Conservation (phyloP, 30 jellyfish, hydroid and myxozoan species). For the Clytia hemisphaerica region DNA sequence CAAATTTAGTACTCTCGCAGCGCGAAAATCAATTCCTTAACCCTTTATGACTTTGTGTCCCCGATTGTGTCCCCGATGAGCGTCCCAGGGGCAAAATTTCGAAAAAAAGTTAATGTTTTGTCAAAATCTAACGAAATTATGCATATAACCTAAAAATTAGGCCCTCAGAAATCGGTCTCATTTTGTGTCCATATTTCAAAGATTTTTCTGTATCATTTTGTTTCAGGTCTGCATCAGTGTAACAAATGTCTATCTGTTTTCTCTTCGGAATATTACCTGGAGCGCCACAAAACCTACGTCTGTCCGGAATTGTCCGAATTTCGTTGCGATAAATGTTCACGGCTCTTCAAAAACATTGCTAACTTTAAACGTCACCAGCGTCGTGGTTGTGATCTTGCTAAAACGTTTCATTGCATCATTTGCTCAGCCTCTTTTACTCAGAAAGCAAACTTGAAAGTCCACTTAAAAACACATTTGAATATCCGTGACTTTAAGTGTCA, state of each 20-base stretch:
- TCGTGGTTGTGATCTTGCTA: background rate
- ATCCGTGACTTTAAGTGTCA: background rate
- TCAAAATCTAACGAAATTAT: too few species aligned
- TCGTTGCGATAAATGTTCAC: background rate
- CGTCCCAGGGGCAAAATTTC: too few species aligned
- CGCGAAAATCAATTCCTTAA: too few species aligned
- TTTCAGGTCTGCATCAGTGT: background rate
- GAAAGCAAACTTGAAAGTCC: conserved; percentile 4
- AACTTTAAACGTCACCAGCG: background rate
- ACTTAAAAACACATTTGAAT: conserved; percentile 13
- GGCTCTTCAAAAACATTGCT: background rate
- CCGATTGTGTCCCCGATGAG: too few species aligned
- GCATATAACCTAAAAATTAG: too few species aligned
- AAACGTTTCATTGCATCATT: background rate
- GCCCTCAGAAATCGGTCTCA: background rate
- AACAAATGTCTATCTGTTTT: background rate
- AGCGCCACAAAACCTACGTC: background rate
- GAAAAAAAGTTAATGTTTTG: too few species aligned
- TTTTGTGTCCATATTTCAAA: background rate
- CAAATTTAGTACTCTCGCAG: too few species aligned
- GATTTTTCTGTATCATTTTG: background rate
- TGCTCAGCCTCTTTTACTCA: background rate
- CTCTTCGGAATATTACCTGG: background rate
- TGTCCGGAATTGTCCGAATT: background rate
- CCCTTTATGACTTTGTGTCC: too few species aligned